phyloP scores from a whole-genome alignment of 53 echinoderm and acorn worm species.

The Holothuria scabra region DNA sequence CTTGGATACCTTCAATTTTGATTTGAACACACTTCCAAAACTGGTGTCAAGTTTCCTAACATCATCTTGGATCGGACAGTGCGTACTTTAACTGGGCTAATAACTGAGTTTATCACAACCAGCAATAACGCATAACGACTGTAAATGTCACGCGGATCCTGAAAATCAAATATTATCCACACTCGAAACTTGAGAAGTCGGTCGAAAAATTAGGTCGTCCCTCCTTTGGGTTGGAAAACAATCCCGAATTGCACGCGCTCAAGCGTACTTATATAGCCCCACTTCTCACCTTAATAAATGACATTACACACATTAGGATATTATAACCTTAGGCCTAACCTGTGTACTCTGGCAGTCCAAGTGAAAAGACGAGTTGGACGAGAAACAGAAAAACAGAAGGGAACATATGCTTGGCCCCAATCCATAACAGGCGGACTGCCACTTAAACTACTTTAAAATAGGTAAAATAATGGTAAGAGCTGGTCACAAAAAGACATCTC shows the following conservation, averaged over 20 bases:
- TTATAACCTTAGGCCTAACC: conserved; percentile 41
- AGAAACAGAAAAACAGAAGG: neutral
- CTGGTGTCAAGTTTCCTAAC: too few relatives aligned
- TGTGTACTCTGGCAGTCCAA: conserved; percentile 8
- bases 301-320: conserved; percentile 39
- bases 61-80: neutral
- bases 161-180: conserved; percentile 37
- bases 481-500: too few relatives aligned
- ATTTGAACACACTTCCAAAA: too few relatives aligned
- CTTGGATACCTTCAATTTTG: too few relatives aligned
- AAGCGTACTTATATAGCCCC: conserved; percentile 21
- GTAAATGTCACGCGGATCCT: neutral
- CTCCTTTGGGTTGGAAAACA: conserved; percentile 33
- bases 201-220: conserved; percentile 34
- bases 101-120: conserved; percentile 27
- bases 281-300: conserved; percentile 34
- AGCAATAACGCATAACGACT: conserved; percentile 28
- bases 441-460: conserved; percentile 17
- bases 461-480: too few relatives aligned
- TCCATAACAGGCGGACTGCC: neutral
- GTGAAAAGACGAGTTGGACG: neutral
- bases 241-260: conserved; percentile 18
- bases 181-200: conserved; percentile 28
- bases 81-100: conserved; percentile 18
- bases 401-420: conserved; percentile 37